Evolutionary conservation across 2,888 invertebrate genomes (phyloP), one percentile per base, ranked within the genome.

Genomic region (Elysia crispata): DNA sequence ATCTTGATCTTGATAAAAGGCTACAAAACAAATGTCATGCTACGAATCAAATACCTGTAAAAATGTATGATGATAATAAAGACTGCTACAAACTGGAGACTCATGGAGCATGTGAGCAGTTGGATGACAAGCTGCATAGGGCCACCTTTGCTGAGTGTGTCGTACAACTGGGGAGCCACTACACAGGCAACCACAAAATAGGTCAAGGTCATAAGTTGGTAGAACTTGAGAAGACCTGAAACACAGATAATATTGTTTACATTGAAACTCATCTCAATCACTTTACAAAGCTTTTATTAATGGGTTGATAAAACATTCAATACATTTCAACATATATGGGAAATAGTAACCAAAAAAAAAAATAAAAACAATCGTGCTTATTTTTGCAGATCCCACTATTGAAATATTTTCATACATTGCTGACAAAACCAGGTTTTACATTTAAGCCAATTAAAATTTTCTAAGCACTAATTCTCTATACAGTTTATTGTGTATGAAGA

Each of bases 81-180:
- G 6, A 88, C 85, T 0, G 87, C 88, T 18, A 88, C 80, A 28
- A 88, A 87, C 80, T 90, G 91, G 41, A 90, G 84, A 33, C 84
- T 84, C n/a, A 87, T 87, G 28, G 90, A 89, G 1, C 85, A 83
- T 13, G 88, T 88, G 23, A 91, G 83, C 1, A 91, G 84, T 76
- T 88, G 87, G 18, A 91, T 87, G 18, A 91, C 90, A n/a, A 91
- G 86, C 83, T 90, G 89, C 91, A 91, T 91, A 18, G 91, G 91
- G 6, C 91, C 91, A 1, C 88, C 88, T 74, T 90, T 90, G 70
- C 86, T 87, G n/a, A 90, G 81, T 0, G 90, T 87, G 79, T 90
- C 89, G 28, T 86, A 85, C 70, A 91, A 81, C 8, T 87, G 85
- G 0, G 91, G 90, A 18, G 87, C 87, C 84, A 88, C 90, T 33